These are phyloP conservation scores for Melolontha melolontha DNA, from an alignment of 2,888 invertebrate genomes.

Conservation along the genomic window DNA sequence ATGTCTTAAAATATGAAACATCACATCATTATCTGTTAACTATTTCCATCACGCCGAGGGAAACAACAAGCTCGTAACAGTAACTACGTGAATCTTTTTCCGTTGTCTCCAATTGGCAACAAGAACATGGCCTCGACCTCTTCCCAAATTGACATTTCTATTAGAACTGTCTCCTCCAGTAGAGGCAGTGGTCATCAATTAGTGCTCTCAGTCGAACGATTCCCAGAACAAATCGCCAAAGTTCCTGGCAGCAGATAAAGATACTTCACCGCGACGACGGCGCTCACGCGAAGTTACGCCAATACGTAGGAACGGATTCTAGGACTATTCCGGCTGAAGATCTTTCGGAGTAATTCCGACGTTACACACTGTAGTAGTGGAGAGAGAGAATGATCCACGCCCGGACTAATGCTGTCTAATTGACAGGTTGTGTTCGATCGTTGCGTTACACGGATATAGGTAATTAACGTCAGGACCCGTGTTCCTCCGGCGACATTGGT, in stretches of 20 bases:
- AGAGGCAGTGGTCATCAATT: slow-evolving; percentile 63
- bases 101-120: background rate
- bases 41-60: background rate
- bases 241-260: slow-evolving; percentile 53
- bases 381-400: slow-evolving; percentile 35
- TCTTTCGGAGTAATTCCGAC: slow-evolving; percentile 16
- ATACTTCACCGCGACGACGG: slow-evolving; percentile 6
- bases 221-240: slow-evolving; percentile 59
- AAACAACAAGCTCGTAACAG: background rate
- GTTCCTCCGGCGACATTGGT: slow-evolving; percentile 57
- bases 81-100: slow-evolving; percentile 1
- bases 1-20: background rate
- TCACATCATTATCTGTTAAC: background rate
- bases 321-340: slow-evolving; percentile 38
- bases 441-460: slow-evolving; percentile 65
- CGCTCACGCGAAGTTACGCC: slow-evolving; percentile 30
- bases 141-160: slow-evolving; percentile 62
- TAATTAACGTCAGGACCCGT: slow-evolving; percentile 67
- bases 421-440: slow-evolving; percentile 66
- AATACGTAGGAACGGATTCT: background rate
- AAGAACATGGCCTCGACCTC: slow-evolving; percentile 1
- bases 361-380: slow-evolving; percentile 42
- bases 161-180: slow-evolving; percentile 64
- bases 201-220: slow-evolving; percentile 61
- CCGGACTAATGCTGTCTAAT: slow-evolving; percentile 65